A percentile compares a stretch with the other conserved stretches of the same genome.
phyloP scores from a whole-genome alignment of 2,888 invertebrate genomes.

The Bibio marci region DNA sequence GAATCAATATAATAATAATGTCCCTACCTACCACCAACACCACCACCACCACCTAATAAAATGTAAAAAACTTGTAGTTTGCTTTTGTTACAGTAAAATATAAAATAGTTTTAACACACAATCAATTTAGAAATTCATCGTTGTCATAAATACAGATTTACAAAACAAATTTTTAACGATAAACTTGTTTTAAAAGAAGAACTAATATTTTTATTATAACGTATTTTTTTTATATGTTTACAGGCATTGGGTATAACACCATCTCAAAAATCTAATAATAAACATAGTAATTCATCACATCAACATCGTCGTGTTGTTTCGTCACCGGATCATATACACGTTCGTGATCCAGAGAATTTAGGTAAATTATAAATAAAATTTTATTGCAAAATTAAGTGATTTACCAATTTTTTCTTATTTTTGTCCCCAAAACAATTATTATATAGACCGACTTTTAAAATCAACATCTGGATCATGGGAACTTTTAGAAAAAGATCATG shows the following conservation, averaged over 20 bases:
- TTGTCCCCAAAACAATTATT: not conserved
- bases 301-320: constrained; percentile 27
- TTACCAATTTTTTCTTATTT: not conserved
- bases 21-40: too few species aligned
- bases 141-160: too few species aligned
- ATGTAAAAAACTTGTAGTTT: too few species aligned
- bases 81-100: too few species aligned
- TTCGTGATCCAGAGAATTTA: constrained; percentile 1
- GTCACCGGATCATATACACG: constrained; percentile 28
- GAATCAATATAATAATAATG: too few species aligned
- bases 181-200: too few species aligned
- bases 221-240: too few species aligned
- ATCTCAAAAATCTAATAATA: constrained; percentile 13
- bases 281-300: constrained; percentile 3
- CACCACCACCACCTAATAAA: too few species aligned
- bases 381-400: not conserved
- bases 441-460: constrained; percentile 12
- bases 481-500: constrained; percentile 25
- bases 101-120: too few species aligned
- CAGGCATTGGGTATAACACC: constrained; percentile 28
- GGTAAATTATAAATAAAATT: not conserved
- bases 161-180: too few species aligned
- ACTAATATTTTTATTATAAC: too few species aligned
- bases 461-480: constrained; percentile 29
- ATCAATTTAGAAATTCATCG: too few species aligned